Base-by-base conservation (phyloP, 2,888 invertebrate genomes). In the Aleiodes testaceus region DNA sequence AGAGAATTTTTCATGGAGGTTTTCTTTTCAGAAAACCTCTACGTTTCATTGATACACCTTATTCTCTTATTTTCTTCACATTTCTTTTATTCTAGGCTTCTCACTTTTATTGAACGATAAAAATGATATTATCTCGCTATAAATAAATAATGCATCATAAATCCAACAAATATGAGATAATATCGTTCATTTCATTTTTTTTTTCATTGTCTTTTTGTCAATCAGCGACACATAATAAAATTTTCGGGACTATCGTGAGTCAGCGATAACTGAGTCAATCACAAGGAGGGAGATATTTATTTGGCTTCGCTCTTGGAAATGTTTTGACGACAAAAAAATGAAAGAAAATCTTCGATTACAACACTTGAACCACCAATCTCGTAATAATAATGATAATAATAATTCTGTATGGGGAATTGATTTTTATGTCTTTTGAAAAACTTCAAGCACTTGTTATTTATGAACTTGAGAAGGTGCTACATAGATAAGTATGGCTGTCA, bases 191-290 rank as follows among this genome's bases (percentile, higher is more conserved):
- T 64, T 64, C 20, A n/a, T n/a, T 20, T 47, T 49, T 36, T 9
- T 36, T 36, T 36, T 49, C 14, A 16, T 16, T 50, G 53, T 64
- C 67, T 44, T 20, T n/a, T 11, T 7, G 53, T 68, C 67, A 64
- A 63, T 72, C 53, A 52, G 36, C 71, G 65, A 63, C 30, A 63
- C 20, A 65, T 16, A 16, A 50, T 50, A 50, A 50, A 50, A 20
- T 20, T 36, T 36, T 9, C 7, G 42, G 42, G 59, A 59, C 36
- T 16, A 42, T 75, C 66, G 69, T 80, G 81, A 81, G 80, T 82
- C 82, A 82, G 78, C 81, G 76, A 75, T 72, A 79, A 77, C 73
- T 69, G 77, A 79, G 72, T 76, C 77, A 75, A 75, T 76, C 64
- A 45, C 49, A 50, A 47, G 53, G 67, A 68, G 72, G 9, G 22